These are phyloP conservation scores for Perca flavescens DNA, from an alignment of 2,113 vertebrate species.

Conservation along the genomic window DNA sequence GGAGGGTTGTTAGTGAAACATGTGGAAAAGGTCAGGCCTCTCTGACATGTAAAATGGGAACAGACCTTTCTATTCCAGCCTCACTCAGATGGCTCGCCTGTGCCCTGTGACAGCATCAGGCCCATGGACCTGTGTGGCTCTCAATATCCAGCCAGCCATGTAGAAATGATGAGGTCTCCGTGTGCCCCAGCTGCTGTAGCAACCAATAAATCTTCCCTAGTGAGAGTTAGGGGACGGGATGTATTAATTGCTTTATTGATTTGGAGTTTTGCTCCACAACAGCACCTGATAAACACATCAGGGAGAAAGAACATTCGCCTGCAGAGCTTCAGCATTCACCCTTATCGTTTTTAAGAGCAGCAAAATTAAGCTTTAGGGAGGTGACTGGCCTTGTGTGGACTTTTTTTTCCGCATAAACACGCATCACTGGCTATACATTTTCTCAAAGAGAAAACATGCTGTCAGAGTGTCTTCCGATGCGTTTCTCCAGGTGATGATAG, in stretches of 20 bases:
- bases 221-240: slow-evolving; percentile 64
- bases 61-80: slow-evolving; percentile 25
- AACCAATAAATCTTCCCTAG: slow-evolving; percentile 74
- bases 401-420: slow-evolving; percentile 30
- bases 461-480: slow-evolving; percentile 54
- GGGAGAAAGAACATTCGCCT: slow-evolving; percentile 58
- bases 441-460: slow-evolving; percentile 52
- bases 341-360: slow-evolving; percentile 46
- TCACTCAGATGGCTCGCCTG: slow-evolving; percentile 6
- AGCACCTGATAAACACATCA: slow-evolving; percentile 80
- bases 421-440: slow-evolving; percentile 57
- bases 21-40: slow-evolving; percentile 55
- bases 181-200: slow-evolving; percentile 46
- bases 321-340: slow-evolving; percentile 35
- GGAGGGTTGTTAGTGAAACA: slow-evolving; percentile 17
- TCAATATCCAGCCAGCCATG: slow-evolving; percentile 35
- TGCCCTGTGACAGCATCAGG: slow-evolving; percentile 35
- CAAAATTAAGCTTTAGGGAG: slow-evolving; percentile 38
- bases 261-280: slow-evolving; percentile 69
- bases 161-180: slow-evolving; percentile 70
- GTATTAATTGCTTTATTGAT: slow-evolving; percentile 85
- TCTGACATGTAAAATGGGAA: slow-evolving; percentile 38
- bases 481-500: slow-evolving; percentile 56
- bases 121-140: slow-evolving; percentile 23
- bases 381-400: slow-evolving; percentile 11